Conservation (phyloP, 2,797 vertebrate genomes). For the Cottoperca gobio region DNA sequence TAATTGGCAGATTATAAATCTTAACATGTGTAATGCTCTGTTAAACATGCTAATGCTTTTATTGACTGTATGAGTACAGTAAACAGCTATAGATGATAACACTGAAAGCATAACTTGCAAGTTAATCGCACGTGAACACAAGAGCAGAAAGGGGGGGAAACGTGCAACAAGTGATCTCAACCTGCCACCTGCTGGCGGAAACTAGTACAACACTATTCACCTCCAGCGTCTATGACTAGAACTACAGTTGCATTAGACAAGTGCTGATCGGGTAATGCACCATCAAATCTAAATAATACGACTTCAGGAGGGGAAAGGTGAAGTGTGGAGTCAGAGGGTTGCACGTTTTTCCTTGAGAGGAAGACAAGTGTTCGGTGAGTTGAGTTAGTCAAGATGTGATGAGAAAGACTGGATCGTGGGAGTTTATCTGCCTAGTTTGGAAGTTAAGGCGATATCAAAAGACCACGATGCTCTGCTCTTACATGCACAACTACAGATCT, state of each 20-base stretch:
- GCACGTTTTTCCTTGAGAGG: not conserved
- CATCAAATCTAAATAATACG: not conserved
- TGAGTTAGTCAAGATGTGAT: not conserved
- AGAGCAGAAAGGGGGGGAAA: not conserved
- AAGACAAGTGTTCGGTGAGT: not conserved
- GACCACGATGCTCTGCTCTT: not conserved
- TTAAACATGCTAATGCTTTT: not conserved
- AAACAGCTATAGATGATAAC: not conserved
- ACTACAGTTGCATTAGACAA: not conserved
- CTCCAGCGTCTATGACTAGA: not conserved
- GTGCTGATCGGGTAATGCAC: too few relatives aligned
- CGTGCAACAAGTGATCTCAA: constrained; percentile 31
- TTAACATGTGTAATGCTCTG: not conserved
- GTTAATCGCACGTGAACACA: not conserved
- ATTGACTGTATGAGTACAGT: not conserved
- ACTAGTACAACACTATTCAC: not conserved
- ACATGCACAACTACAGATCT: not conserved
- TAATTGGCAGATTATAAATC: not conserved
- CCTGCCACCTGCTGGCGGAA: constrained; percentile 72
- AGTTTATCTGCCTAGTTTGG: too few relatives aligned
- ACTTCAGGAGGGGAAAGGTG: not conserved
- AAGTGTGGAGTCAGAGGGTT: not conserved
- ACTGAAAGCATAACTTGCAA: not conserved
- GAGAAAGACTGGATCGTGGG: not conserved
- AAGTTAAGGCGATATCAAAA: too few relatives aligned